Evolutionary conservation across 2,888 invertebrate genomes (phyloP).

Genomic region (Fabriciana adippe): DNA sequence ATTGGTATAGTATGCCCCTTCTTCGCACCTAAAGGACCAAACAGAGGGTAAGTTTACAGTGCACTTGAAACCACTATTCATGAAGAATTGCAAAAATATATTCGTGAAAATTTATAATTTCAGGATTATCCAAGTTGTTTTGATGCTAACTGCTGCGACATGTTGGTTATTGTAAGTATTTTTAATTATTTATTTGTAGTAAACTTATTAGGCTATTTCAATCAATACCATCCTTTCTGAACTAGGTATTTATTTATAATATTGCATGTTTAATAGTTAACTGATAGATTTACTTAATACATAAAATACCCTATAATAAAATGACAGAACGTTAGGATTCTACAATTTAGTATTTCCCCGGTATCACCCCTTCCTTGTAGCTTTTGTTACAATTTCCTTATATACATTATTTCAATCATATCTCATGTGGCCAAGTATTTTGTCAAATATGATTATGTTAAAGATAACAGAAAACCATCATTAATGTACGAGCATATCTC

Average conservation of each 20-base stretch:
- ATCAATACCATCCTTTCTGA: too few species aligned
- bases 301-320: too few species aligned
- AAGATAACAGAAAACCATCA: too few species aligned
- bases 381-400: too few species aligned
- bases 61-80: not conserved
- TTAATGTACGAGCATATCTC: too few species aligned
- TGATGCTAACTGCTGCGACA: constrained; percentile 92
- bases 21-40: constrained; percentile 94
- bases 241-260: too few species aligned
- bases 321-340: too few species aligned
- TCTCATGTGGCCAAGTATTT: too few species aligned
- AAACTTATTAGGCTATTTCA: not conserved
- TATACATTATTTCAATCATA: too few species aligned
- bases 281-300: not conserved
- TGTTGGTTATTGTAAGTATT: constrained; percentile 95
- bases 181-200: constrained; percentile 21
- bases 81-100: not conserved
- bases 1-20: constrained; percentile 94
- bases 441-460: too few species aligned
- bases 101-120: constrained; percentile 52
- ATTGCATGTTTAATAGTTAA: not conserved
- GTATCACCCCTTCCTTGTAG: too few species aligned
- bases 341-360: too few species aligned
- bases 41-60: constrained; percentile 88
- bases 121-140: constrained; percentile 91